Conservation (phyloP, 2,113 vertebrate species). For the Myotis davidii region DNA sequence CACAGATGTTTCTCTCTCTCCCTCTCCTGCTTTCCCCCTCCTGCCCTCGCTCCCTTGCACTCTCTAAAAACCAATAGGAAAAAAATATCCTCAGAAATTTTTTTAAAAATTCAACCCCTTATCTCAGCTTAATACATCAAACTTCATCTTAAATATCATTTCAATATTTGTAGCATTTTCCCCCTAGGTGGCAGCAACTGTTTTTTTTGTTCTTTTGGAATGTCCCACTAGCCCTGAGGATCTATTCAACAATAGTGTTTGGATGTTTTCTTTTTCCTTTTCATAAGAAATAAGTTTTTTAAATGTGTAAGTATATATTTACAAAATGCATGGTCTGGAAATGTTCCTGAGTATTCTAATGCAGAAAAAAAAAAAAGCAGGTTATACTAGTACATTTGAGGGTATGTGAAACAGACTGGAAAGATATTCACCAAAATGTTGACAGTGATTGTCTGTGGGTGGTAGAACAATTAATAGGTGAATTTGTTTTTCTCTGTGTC, state of each 20-base stretch:
- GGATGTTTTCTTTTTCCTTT: constrained; percentile 28
- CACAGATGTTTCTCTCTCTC: neutral
- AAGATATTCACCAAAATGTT: neutral
- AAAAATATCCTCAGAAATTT: neutral
- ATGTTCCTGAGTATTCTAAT: neutral
- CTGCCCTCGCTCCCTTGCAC: too few relatives aligned
- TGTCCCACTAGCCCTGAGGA: neutral
- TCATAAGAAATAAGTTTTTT: neutral
- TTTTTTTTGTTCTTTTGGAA: neutral
- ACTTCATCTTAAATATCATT: neutral
- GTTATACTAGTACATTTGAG: neutral
- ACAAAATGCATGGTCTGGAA: neutral
- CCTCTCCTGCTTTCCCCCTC: neutral
- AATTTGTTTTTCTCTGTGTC: neutral
- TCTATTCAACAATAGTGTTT: neutral
- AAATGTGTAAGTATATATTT: neutral
- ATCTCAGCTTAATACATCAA: neutral
- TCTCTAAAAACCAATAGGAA: neutral
- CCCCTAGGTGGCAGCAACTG: constrained; percentile 59
- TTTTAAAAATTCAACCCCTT: neutral
- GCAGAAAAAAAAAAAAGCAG: neutral
- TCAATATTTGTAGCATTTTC: neutral
- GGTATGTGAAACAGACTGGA: neutral
- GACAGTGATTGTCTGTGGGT: neutral
- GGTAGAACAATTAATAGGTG: neutral